Evolutionary conservation across 1,140 invertebrate species (phyloP), one percentile per base, ranked within the genome.

Genomic region (Sesamia nonagrioides): DNA sequence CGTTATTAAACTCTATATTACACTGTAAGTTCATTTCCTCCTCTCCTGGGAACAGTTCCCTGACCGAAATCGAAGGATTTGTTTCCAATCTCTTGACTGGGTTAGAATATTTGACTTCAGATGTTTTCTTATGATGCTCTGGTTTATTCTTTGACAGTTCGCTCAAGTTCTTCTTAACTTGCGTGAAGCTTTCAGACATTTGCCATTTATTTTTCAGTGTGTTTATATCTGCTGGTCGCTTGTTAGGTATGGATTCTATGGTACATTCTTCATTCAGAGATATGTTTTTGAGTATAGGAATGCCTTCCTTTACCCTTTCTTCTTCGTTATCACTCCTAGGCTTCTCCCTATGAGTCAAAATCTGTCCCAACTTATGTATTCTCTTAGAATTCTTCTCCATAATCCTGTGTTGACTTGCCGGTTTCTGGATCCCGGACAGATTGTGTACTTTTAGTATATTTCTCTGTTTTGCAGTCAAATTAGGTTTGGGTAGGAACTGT

Each of bases 21-120:
- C 97, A 97, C 27, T 97, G 97, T 17, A 98, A 92, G 77, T 97
- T 97, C 95, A 98, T 96, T 86, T 98, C 97, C 86, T 97, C 97
- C 85, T 97, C 97, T 0, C 97, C 97, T 0, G 97, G 97, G 90
- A 97, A 97, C 8, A 97, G 91, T 82, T 97, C 97, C 27, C 97
- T 94, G n/a, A 97, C 97, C 11, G 97, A 97, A 83, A 97, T 97
- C 7, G 97, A 97, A 0, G 97, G 97, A 93, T 97, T 97, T 0
- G 97, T 96, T 42, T 97, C 97, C 17, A 97, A 88, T 84, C 95
- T 86, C 50, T 91, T 92, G 0, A 95, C 95, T 0, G 95, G 94
- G 82, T 95, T 95, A 0, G 91, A 94, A 78, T 93, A 95, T 84
- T 92, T 93, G 0, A 56, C 61, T 37, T 95, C 93, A 1, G 84